phyloP scores from a whole-genome alignment of 2,888 invertebrate species.

The Aromia moschata region DNA sequence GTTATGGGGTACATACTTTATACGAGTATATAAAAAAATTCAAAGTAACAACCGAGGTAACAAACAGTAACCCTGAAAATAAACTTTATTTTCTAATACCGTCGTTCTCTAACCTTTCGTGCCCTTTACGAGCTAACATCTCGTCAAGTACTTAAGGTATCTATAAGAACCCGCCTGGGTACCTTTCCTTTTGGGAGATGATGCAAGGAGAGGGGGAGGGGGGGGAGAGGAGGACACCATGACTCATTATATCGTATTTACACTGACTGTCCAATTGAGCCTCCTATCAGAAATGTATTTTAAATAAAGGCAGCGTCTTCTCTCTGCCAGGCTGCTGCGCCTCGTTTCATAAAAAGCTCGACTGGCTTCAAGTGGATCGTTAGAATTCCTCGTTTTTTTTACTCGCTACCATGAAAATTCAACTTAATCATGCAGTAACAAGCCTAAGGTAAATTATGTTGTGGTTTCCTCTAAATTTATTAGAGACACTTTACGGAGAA shows the following conservation, averaged over 20 bases:
- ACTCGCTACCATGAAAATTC: neutral
- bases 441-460: neutral
- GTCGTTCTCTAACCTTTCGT: too few species aligned
- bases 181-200: too few species aligned
- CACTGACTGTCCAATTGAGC: neutral
- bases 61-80: too few species aligned
- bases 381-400: neutral
- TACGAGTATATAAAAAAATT: too few species aligned
- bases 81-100: too few species aligned
- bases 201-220: too few species aligned
- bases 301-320: neutral
- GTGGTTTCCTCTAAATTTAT: conserved; percentile 3
- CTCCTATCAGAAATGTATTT: neutral
- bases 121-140: too few species aligned
- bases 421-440: conserved; percentile 2
- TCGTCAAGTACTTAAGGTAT: too few species aligned
- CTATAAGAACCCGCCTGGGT: neutral
- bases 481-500: neutral
- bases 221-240: too few species aligned
- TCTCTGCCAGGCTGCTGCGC: neutral
- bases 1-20: too few species aligned
- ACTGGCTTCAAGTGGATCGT: conserved; percentile 1
- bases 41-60: too few species aligned
- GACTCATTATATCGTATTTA: neutral
- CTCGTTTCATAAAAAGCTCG: neutral